Evolutionary conservation across 1,140 invertebrate genomes (phyloP), one percentile per base, ranked within the genome.

Genomic region (Brachionus rotundiformis): DNA sequence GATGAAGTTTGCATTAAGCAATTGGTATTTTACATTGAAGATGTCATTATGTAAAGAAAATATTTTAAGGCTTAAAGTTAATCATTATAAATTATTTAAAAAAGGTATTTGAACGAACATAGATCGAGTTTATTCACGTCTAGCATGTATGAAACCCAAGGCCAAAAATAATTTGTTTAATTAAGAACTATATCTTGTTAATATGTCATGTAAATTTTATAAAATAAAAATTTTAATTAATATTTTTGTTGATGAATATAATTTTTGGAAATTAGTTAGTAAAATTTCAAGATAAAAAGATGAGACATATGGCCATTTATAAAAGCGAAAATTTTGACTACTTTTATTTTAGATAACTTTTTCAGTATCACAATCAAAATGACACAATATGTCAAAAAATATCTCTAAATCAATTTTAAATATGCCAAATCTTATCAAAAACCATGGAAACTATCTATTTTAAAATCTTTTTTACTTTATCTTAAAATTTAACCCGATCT

Each of bases 1-100:
- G 76, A 79, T 23, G 76, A 79, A 63, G n/a, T 59, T 10, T 59
- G 76, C 36, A 79, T 54, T 13, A 79, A 79, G 41, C 76, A 79
- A 33, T 63, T 79, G 25, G 36, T 79, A 59, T 33, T 63, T 54
- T 49, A 79, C 33, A 54, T 79, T 59, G 76, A 79, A 39, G 76
- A 79, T 31, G 8, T 63, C 6, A 79, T 54, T 13, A 47, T 29
- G 73, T 77, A 59, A 59, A 44, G 8, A 25, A 33, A 27, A 41
- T 49, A 31, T 49, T 31, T 33, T 33, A n/a, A 27, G 10, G 33
- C 33, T 27, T 29, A 41, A 44, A 49, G 33, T 49, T 19, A 44
- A 29, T 25, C 4, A 47, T 47, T 7, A 49, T 27, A 49, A n/a
- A 77, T 49, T 59, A 29, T 47, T 36, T 19, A 68, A 33, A 33